Evolutionary conservation across 2,113 vertebrate genomes (phyloP), one percentile per base, ranked within the genome.

Genomic region (Ailuropoda melanoleuca): DNA sequence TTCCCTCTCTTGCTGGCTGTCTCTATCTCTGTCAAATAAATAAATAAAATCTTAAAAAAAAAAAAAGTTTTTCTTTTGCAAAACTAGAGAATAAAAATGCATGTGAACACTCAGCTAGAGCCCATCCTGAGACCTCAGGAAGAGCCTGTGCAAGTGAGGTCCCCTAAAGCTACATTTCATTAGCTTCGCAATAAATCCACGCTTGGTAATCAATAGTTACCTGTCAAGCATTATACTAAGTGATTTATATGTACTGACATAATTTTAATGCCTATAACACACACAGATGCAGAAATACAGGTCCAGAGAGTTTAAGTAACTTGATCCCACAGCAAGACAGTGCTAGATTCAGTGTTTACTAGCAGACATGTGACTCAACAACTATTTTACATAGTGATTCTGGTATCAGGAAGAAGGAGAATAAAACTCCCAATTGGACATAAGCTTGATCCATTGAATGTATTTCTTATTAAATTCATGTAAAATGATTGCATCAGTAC

Each of bases 201-300:
- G 60, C 58, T 48, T 50, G 50, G n/a, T 29, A 62, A 96, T 81
- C 72, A 90, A 62, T 86, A 80, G 89, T 80, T 85, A 92, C 82
- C 78, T 64, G 83, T 84, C 83, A 92, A 56, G 56, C 55, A 29
- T 15, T 50, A 4, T 74, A 62, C 21, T 46, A 72, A 48, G 34
- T 55, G 75, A 88, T 74, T 74, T 97, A 75, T 43, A 60, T 91
- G 37, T 93, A 82, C 31, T 81, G 62, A 89, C 2, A 17, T 56
- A 74, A 92, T 66, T 78, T 78, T 88, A 94, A 88, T 91, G 46
- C 53, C 83, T 48, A 17, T 26, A 72, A 74, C 3, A 88, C 68
- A 95, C 12, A 62, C 39, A 68, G n/a, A 74, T 74, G 56, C 24
- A 81, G 80, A 97, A 58, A 72, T 1, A 34, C 37, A 70, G 29